Evolutionary conservation across 2,888 invertebrate genomes (phyloP), one percentile per base, ranked within the genome.

Genomic region (Eupeodes latifasciatus): DNA sequence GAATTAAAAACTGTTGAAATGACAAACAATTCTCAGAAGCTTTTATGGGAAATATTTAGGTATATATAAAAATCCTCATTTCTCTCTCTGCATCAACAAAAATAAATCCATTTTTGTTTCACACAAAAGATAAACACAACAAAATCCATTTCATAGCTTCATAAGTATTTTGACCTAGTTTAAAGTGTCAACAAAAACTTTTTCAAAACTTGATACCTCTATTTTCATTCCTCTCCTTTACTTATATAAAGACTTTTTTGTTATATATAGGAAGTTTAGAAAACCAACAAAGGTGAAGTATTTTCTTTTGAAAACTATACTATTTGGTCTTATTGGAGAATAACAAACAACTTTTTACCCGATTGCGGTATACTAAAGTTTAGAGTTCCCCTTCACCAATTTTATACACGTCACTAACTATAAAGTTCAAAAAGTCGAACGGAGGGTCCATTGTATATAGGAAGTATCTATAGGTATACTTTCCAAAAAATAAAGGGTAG

Each of bases 401-500:
- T 83, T 87, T 79, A 66, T 66, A 80, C 87, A 87, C 87, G 84
- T 87, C 87, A 80, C 76, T 83, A 77, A 74, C 84, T 84, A 87
- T 87, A 84, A 87, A 87, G 87, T 87, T 87, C 87, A 81, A 74
- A 83, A 81, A 81, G 81, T 85, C 72, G 67, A 59, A 7, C 61
- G 69, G 53, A 75, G 19, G 27, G 27, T 27, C 74, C 75, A 59
- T 12, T 12, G 9, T 9, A 7, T 40, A 40, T 40, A 36, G 40
- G n/a, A 62, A 19, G 67, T 40, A 62, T 14, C 40, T n/a, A 47
- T 49, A 81, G 88, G 85, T 27, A 27, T 27, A 27, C 27, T 27
- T 27, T 27, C 27, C 88, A 89, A 85, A 66, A 90, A 91, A 90
- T 91, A 93, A 93, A 92, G 93, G 93, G 93, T 92, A 91, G 91